Percentiles rank a stretch among this genome's conserved stretches.
Evolutionary conservation across 1,140 invertebrate genomes (phyloP).

Genomic region (Drosophila persimilis): DNA sequence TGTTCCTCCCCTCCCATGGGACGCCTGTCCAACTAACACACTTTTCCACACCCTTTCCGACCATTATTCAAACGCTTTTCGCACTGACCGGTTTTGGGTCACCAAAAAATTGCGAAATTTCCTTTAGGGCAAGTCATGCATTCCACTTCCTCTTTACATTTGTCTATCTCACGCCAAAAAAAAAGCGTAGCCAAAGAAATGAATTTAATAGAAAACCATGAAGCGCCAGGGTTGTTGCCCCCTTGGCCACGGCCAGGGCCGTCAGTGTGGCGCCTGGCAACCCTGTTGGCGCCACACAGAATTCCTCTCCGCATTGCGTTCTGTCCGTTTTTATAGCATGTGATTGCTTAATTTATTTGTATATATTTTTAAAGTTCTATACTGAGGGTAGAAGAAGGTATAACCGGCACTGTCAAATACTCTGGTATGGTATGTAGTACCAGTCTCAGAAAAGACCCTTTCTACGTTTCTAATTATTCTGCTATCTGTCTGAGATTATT

Average conservation of each 20-base stretch:
- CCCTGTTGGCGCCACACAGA: conserved; percentile 60
- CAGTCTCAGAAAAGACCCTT: no score
- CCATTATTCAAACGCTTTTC: neutral
- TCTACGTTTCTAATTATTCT: neutral
- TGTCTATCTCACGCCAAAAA: conserved; percentile 52
- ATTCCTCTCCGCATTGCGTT: conserved; percentile 67
- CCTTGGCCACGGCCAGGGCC: conserved; percentile 20
- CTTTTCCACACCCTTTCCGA: conserved; percentile 34
- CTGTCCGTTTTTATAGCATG: conserved; percentile 55
- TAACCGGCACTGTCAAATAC: neutral
- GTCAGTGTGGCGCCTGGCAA: conserved; percentile 57
- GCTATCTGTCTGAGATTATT: no score
- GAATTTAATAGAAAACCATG: conserved; percentile 64
- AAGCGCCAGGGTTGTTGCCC: conserved; percentile 68
- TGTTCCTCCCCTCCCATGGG: conserved; percentile 10
- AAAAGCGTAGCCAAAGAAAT: conserved; percentile 36
- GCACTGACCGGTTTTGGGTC: conserved; percentile 29
- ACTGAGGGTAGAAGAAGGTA: conserved; percentile 10
- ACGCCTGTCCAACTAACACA: conserved; percentile 47
- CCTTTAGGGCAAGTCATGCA: conserved; percentile 64
- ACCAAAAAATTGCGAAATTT: conserved; percentile 44
- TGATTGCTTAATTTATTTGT: conserved; percentile 75
- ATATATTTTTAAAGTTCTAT: conserved; percentile 27
- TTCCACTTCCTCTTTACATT: conserved; percentile 73
- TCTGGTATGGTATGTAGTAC: no score